These are phyloP conservation scores for Scopus umbretta DNA, from an alignment of 2,113 vertebrate species.

Conservation along the genomic window DNA sequence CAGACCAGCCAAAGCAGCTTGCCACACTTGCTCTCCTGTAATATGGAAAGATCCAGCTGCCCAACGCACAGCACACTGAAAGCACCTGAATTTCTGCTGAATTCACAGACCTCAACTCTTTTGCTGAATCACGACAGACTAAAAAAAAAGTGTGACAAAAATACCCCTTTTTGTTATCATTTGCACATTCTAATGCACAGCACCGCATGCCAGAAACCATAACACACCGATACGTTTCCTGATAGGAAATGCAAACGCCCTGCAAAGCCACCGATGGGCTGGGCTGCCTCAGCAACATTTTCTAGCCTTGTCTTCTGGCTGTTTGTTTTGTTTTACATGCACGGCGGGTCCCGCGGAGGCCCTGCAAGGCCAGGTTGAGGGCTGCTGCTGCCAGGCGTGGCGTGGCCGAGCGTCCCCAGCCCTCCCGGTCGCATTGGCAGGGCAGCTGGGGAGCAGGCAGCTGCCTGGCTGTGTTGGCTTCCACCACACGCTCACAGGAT, in stretches of 20 bases:
- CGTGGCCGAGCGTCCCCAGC: neutral
- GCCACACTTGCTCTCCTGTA: neutral
- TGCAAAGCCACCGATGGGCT: neutral
- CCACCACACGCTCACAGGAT: neutral
- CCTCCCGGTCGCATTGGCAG: fast-evolving
- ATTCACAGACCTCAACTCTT: neutral
- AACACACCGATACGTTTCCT: conserved; percentile 4
- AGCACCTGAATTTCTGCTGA: neutral
- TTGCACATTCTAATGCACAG: neutral
- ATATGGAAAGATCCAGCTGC: neutral
- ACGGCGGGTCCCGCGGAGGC: fast-evolving
- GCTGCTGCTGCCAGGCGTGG: neutral
- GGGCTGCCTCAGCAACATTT: neutral
- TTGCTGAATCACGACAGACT: neutral
- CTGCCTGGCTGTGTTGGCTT: neutral
- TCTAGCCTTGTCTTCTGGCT: neutral
- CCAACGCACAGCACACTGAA: neutral
- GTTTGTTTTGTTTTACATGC: neutral
- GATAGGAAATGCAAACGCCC: conserved; percentile 23
- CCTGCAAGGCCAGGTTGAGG: neutral
- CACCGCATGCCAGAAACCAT: conserved; percentile 10
- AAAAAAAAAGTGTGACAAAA: conserved; percentile 32
- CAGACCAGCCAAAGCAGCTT: neutral
- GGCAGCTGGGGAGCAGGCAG: neutral
- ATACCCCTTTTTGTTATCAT: conserved; percentile 18